Base-by-base conservation (phyloP, 2,113 vertebrate genomes). In the Hepsetus odoe region DNA sequence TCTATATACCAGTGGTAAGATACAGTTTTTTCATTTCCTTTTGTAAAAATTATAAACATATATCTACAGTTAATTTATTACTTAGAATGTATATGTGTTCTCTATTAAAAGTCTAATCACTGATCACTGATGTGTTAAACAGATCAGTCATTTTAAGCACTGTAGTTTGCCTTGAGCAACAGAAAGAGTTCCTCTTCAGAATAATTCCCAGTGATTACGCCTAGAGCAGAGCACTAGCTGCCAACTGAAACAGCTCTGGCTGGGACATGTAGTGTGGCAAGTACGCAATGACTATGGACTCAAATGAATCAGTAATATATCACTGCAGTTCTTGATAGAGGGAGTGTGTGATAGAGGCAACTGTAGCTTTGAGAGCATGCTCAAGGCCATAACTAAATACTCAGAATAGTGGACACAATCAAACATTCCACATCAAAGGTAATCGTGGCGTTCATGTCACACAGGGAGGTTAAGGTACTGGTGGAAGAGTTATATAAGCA, bases 141-240 rank as follows among this genome's bases (percentile, higher is more conserved):
- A 94, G 93, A 84, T 94, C 67, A 94, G 93, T 74, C 93, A 94
- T 77, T 94, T 93, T 90, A 91, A 93, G 32, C 91, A 91, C 20
- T 94, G 92, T 74, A n/a, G 88, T 88, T 65, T 93, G 92, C 77
- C 83, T n/a, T 94, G 66, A 93, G 91, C 84, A 90, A 91, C 82
- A 92, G 91, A 89, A 86, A 73, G 71, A 89, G 71, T 94, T 91
- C 24, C 92, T 93, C 87, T 93, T 92, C 86, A 84, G 93, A 86
- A 94, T 92, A 1, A 92, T 94, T 73, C 90, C 93, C 46, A 94
- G 92, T 68, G 93, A 94, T 81, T 89, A 88, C 77, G 90, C 91
- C 71, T 92, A 94, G 83, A 93, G 91, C 77, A 88, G 81, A 86
- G 93, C 91, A 6, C 76, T 93, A 69, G 92, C 91, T 38, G 83